Percentiles rank a stretch among this genome's conserved stretches.
These are phyloP conservation scores for Oreochromis tanganicae DNA, from an alignment of 2,113 vertebrate genomes.

Conservation along the genomic window DNA sequence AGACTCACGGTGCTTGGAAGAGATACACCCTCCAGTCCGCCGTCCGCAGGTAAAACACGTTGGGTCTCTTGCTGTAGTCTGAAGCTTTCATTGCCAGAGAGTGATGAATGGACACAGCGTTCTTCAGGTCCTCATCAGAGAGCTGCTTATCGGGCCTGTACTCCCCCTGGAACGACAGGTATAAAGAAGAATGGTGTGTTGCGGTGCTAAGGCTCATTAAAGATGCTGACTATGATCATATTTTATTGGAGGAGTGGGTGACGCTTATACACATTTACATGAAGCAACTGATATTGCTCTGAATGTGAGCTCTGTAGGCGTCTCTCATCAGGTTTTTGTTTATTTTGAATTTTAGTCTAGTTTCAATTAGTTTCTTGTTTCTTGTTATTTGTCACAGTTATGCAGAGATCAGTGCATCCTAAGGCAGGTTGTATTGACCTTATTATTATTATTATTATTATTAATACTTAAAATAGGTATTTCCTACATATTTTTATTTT, in stretches of 20 bases:
- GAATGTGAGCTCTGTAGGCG: background rate
- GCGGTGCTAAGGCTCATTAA: background rate
- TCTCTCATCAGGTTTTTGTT: background rate
- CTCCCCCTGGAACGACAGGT: conserved; percentile 77
- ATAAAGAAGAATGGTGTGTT: background rate
- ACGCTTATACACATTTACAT: background rate
- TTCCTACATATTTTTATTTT: background rate
- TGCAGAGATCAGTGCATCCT: background rate
- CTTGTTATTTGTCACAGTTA: background rate
- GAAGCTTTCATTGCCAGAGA: conserved; percentile 88
- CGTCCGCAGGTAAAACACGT: conserved; percentile 96
- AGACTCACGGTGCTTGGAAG: conserved; percentile 90
- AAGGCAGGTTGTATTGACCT: background rate
- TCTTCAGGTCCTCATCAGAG: conserved; percentile 91
- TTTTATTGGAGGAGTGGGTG: background rate
- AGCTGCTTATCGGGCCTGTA: conserved; percentile 88
- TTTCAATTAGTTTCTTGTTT: background rate
- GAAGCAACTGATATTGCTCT: background rate
- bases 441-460: background rate
- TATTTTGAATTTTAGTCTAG: fast-evolving
- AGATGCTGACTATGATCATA: background rate
- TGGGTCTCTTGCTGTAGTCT: conserved; percentile 96
- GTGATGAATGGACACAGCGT: conserved; percentile 96
- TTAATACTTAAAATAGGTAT: background rate
- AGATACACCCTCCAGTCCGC: conserved; percentile 98